These are phyloP conservation scores for Todus mexicanus DNA, from an alignment of 2,797 vertebrate genomes.

Conservation along the genomic window DNA sequence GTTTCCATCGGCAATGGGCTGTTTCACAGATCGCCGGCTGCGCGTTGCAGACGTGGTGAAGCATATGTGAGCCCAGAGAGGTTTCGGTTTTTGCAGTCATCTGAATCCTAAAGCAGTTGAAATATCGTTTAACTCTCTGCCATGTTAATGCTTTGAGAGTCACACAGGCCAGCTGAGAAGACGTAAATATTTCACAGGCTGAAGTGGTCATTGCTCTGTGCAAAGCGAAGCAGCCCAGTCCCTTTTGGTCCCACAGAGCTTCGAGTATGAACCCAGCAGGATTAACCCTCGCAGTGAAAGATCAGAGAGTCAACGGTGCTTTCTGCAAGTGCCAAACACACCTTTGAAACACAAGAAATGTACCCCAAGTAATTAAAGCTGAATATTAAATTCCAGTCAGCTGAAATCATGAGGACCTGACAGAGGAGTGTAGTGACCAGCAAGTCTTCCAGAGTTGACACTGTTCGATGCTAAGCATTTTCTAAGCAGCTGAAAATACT, in stretches of 20 bases:
- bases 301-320: background rate
- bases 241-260: background rate
- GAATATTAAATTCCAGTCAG: background rate
- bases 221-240: background rate
- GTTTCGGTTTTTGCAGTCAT: background rate
- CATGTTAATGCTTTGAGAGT: background rate
- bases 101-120: background rate
- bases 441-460: background rate
- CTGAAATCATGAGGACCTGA: background rate
- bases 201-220: accelerated
- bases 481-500: background rate
- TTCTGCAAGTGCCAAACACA: background rate
- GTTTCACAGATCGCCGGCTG: background rate
- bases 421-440: background rate
- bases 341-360: background rate
- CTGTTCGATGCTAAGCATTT: background rate
- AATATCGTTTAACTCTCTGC: background rate
- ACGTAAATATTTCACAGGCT: background rate
- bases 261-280: background rate
- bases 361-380: background rate
- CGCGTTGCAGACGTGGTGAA: background rate
- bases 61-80: background rate
- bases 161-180: background rate
- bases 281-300: background rate
- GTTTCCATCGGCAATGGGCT: background rate